phyloP scores from a whole-genome alignment of 2,888 invertebrate species.

The Philopedon plagiatum region DNA sequence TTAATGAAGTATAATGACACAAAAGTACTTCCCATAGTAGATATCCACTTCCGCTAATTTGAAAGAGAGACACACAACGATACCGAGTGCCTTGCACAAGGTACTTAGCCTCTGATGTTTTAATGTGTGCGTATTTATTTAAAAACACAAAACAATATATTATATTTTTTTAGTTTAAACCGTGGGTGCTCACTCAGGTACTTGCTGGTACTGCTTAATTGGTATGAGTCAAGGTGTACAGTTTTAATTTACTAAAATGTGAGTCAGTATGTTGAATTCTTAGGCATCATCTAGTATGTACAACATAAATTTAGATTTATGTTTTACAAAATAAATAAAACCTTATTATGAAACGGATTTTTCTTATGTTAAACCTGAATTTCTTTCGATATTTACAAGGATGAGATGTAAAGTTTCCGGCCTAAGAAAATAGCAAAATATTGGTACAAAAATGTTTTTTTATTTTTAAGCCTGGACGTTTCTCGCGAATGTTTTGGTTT shows the following conservation, averaged over 20 bases:
- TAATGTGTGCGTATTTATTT: not conserved
- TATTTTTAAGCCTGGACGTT: no score
- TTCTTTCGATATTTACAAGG: no score
- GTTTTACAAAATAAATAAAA: no score
- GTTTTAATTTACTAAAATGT: not conserved
- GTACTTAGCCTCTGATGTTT: not conserved
- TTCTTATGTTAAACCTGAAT: no score
- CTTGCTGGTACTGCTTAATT: not conserved
- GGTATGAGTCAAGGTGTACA: not conserved
- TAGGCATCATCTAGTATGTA: no score
- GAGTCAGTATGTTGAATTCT: not conserved
- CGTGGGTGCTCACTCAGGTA: not conserved
- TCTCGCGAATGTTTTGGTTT: no score
- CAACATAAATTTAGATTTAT: no score
- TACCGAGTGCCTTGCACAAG: not conserved
- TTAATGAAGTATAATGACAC: not conserved
- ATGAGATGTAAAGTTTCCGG: no score
- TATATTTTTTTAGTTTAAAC: not conserved
- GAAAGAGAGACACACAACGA: not conserved
- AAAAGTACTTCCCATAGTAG: constrained; percentile 4
- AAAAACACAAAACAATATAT: not conserved
- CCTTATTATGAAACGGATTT: no score
- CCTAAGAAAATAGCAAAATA: no score
- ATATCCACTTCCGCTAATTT: not conserved
- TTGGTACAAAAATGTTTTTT: no score